These are phyloP conservation scores for Calameuta pallipes DNA, from an alignment of 2,888 invertebrate species.

Conservation along the genomic window DNA sequence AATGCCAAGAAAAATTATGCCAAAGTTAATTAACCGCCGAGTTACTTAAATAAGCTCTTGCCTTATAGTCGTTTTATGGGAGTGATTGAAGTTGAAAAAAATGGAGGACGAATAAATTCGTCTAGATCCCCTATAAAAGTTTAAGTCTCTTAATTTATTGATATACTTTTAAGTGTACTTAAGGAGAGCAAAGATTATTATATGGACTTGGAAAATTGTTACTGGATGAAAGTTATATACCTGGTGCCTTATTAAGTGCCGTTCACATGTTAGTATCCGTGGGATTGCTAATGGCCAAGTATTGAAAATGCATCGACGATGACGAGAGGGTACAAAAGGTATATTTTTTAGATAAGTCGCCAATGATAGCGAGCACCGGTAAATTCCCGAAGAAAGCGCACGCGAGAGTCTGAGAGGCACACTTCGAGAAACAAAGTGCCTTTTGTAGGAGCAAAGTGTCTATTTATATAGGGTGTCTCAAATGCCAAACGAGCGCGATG, in stretches of 20 bases:
- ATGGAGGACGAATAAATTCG: not conserved
- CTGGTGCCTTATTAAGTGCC: not conserved
- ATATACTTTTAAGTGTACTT: not conserved
- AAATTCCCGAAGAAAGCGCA: not conserved
- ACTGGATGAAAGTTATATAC: not conserved
- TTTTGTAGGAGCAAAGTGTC: conserved; percentile 63
- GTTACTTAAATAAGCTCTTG: not conserved
- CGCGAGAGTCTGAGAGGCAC: not conserved
- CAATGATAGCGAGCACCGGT: not conserved
- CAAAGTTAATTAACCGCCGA: conserved; percentile 29
- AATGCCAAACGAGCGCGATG: conserved; percentile 61
- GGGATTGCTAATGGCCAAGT: not conserved
- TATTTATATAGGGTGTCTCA: conserved; percentile 63
- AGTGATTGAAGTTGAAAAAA: not conserved
- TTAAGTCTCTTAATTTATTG: not conserved
- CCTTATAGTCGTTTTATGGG: not conserved
- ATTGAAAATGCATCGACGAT: not conserved
- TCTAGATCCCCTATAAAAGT: not conserved
- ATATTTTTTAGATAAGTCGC: not conserved
- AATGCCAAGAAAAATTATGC: conserved; percentile 33
- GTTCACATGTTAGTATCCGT: not conserved
- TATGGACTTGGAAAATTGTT: not conserved
- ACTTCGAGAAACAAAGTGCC: conserved; percentile 49
- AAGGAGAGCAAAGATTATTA: not conserved
- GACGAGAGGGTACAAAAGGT: not conserved